Evolutionary conservation across 1,140 invertebrate species (phyloP).

Genomic region (Drosophila biarmipes): DNA sequence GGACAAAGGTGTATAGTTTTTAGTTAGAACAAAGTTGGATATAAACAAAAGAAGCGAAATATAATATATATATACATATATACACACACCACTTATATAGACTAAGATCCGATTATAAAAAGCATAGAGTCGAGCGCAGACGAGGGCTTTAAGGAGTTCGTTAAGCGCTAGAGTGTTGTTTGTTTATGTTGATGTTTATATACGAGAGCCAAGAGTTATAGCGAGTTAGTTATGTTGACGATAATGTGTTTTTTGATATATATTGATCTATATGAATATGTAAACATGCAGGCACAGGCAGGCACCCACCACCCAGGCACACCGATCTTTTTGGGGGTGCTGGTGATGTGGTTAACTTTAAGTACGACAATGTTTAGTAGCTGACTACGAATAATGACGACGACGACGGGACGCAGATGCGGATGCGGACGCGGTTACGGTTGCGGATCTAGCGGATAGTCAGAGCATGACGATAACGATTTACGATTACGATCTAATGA

Average conservation of each 20-base stretch:
- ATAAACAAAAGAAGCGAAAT: constrained; percentile 40
- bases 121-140: constrained; percentile 23
- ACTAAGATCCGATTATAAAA: constrained; percentile 53
- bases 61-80: constrained; percentile 23
- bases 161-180: constrained; percentile 75
- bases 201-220: constrained; percentile 75
- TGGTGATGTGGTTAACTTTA: constrained; percentile 38
- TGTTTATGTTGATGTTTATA: constrained; percentile 81
- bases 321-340: constrained; percentile 13
- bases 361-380: constrained; percentile 64
- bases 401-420: constrained; percentile 10
- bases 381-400: constrained; percentile 51
- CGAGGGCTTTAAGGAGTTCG: constrained; percentile 48
- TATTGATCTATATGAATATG: constrained; percentile 49
- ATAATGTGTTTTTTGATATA: constrained; percentile 71
- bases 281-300: constrained; percentile 32
- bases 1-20: constrained; percentile 76
- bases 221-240: constrained; percentile 78
- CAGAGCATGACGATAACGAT: constrained; percentile 38
- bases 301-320: constrained; percentile 13
- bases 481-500: constrained; percentile 45
- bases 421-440: constrained; percentile 29
- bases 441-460: constrained; percentile 20
- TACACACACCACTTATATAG: constrained; percentile 52
- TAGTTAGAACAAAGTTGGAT: constrained; percentile 77